Evolutionary conservation across 2,888 invertebrate genomes (phyloP).

Genomic region (Hyposoter dolosus): DNA sequence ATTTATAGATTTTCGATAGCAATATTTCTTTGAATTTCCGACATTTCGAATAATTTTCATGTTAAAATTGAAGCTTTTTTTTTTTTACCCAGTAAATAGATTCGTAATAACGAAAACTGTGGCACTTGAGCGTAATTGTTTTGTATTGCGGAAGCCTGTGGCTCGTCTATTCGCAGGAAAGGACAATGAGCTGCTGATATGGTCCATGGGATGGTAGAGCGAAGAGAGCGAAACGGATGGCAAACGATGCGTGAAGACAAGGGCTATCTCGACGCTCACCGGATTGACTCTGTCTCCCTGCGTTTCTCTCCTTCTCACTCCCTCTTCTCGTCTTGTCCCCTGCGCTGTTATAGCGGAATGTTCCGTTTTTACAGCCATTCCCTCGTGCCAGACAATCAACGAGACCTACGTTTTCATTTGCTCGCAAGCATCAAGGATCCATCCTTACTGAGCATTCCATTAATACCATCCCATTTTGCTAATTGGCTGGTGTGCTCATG

Average conservation of each 20-base stretch:
- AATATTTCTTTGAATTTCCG: background rate
- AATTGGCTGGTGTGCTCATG: slow-evolving; percentile 72
- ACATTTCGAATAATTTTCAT: slow-evolving; percentile 3
- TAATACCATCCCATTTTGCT: slow-evolving; percentile 73
- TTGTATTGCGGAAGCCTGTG: slow-evolving; percentile 11
- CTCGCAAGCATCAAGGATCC: slow-evolving; percentile 63
- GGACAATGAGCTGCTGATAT: slow-evolving; percentile 57
- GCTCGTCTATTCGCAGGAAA: slow-evolving; percentile 38
- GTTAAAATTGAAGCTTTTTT: background rate
- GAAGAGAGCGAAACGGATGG: slow-evolving; percentile 65
- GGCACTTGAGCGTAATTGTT: slow-evolving; percentile 34
- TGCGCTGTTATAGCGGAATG: slow-evolving; percentile 69
- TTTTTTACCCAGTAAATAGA: slow-evolving; percentile 6
- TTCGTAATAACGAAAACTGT: slow-evolving; percentile 29
- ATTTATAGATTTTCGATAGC: background rate
- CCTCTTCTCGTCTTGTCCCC: slow-evolving; percentile 45
- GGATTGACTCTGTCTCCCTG: slow-evolving; percentile 65
- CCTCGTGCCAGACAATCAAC: slow-evolving; percentile 71
- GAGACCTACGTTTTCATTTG: slow-evolving; percentile 71
- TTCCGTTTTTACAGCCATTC: slow-evolving; percentile 71
- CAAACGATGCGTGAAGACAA: slow-evolving; percentile 69
- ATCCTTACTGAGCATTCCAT: slow-evolving; percentile 70
- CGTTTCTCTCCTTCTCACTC: slow-evolving; percentile 23
- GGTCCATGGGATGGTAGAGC: slow-evolving; percentile 58
- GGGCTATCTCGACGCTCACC: slow-evolving; percentile 65